phyloP scores from a whole-genome alignment of 2,888 invertebrate species.

The Choreutis nemorana region DNA sequence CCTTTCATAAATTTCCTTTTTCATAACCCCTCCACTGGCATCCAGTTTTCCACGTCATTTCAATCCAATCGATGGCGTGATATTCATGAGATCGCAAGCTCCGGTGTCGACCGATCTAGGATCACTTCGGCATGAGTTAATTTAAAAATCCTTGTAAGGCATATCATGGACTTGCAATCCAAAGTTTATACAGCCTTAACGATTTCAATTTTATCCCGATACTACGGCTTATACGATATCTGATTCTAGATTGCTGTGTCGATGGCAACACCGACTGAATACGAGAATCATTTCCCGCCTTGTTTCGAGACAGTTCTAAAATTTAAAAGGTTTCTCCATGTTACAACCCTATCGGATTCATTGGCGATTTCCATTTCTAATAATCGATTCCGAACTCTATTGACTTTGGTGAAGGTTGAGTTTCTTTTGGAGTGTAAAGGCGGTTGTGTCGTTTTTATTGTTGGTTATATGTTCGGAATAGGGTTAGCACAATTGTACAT shows the following conservation, averaged over 20 bases:
- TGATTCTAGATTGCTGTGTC: constrained; percentile 29
- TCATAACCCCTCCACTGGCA: too few species aligned
- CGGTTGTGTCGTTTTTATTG: constrained; percentile 8
- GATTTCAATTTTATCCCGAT: constrained; percentile 42
- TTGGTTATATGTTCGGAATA: constrained; percentile 19
- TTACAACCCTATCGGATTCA: too few species aligned
- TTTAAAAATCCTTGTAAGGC: constrained; percentile 31
- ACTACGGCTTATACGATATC: constrained; percentile 28
- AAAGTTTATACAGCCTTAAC: constrained; percentile 36
- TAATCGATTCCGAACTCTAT: too few species aligned
- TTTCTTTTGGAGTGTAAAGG: constrained; percentile 5
- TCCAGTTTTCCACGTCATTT: too few species aligned
- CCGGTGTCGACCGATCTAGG: too few species aligned
- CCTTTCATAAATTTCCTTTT: too few species aligned
- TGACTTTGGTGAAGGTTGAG: constrained; percentile 9
- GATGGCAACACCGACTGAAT: constrained; percentile 38
- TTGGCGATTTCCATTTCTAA: too few species aligned
- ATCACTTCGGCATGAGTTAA: constrained; percentile 15
- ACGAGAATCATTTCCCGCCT: too few species aligned
- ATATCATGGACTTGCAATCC: constrained; percentile 24
- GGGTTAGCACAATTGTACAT: constrained; percentile 40
- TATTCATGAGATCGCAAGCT: too few species aligned
- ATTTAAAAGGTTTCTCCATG: too few species aligned
- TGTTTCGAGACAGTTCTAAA: too few species aligned
- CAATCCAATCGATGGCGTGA: too few species aligned